Evolutionary conservation across 2,888 invertebrate genomes (phyloP), one percentile per base, ranked within the genome.

Genomic region (Melipona beecheii): DNA sequence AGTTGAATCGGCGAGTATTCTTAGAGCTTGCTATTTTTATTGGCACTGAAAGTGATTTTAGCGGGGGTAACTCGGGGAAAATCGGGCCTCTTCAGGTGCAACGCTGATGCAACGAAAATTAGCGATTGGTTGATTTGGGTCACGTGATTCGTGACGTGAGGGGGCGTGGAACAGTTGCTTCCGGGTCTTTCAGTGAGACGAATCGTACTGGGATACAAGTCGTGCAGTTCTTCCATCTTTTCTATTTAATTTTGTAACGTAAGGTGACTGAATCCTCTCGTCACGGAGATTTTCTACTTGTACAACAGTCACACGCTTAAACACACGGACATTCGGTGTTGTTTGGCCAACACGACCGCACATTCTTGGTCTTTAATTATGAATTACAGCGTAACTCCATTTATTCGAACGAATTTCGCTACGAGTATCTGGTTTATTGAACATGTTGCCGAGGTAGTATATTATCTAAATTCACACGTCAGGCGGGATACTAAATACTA

Each of bases 381-480:
- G 56, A 56, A 56, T 56, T 56, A 56, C 56, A 56, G n/a, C n/a
- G 56, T 15, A 56, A 56, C n/a, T 56, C 56, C 56, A 56, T 56
- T 56, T 56, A 56, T 56, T 56, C 56, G 56, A n/a, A 56, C 56
- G 56, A 56, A 11, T n/a, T n/a, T 56, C 56, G 56, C n/a, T 56
- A n/a, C n/a, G 13, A 56, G n/a, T 56, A 5, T n/a, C 56, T 56
- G 56, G 56, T 56, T 56, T 56, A 56, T 56, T 2, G 56, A 56
- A 56, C 56, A 15, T 15, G 56, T 56, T 15, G n/a, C 56, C n/a
- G 56, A 56, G 56, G 15, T 56, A 21, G 56, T 15, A 56, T 31
- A 31, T 56, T 56, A 56, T 56, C 56, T n/a, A 56, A 56, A 56
- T 56, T 56, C 56, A n/a, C 13, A n/a, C 13, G 56, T 21, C 56